A percentile compares a stretch with the other conserved stretches of the same genome.
phyloP scores from a whole-genome alignment of 2,113 vertebrate species.

The Alligator mississippiensis region DNA sequence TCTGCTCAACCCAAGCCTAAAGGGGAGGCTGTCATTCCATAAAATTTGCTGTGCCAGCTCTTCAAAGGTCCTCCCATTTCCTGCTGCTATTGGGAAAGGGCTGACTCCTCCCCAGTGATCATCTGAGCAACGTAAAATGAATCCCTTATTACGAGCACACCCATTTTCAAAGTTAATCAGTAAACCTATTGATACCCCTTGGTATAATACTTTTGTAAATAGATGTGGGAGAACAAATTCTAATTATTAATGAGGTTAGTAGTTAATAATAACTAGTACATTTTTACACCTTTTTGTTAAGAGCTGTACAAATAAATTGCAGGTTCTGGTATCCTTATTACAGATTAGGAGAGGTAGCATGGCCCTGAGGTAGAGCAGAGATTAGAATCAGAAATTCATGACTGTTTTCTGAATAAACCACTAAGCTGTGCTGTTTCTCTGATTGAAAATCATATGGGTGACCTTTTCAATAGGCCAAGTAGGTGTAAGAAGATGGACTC shows the following conservation, averaged over 20 bases:
- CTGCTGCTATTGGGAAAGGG: background rate
- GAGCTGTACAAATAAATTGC: background rate
- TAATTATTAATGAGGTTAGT: background rate
- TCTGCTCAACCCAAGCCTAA: background rate
- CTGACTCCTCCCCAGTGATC: background rate
- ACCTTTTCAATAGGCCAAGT: background rate
- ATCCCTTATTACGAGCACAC: background rate
- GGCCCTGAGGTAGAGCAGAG: background rate
- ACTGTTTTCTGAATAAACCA: background rate
- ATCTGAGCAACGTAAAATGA: background rate
- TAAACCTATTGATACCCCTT: background rate
- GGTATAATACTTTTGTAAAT: background rate
- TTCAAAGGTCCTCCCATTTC: background rate
- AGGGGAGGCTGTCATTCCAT: background rate
- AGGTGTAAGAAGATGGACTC: background rate
- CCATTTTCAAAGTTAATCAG: background rate
- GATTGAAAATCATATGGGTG: background rate
- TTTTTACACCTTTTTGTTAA: background rate
- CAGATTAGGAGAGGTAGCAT: accelerated
- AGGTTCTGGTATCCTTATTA: too few species aligned
- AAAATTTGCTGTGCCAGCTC: background rate
- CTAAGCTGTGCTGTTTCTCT: background rate
- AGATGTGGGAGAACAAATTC: too few species aligned
- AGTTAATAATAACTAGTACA: background rate
- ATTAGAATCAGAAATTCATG: background rate